Evolutionary conservation across 2,888 invertebrate genomes (phyloP).

Genomic region (Buathra laborator): DNA sequence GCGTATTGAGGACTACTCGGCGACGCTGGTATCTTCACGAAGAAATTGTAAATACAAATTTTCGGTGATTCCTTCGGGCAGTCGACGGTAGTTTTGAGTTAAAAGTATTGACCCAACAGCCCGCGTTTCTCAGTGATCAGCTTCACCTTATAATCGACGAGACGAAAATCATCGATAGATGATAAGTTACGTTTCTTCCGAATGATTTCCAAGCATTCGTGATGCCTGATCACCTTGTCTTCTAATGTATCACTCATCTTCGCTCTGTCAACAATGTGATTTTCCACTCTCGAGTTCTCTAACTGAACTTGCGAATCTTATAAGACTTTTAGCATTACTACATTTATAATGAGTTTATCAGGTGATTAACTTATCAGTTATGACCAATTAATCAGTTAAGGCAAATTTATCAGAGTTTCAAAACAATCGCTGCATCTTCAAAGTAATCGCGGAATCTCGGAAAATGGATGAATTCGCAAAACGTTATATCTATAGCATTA

Average conservation of each 20-base stretch:
- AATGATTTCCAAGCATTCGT: constrained; percentile 78
- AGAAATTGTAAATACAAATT: constrained; percentile 77
- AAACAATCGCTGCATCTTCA: background rate
- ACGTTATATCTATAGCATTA: too few relatives aligned
- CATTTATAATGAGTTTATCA: background rate
- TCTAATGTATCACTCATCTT: constrained; percentile 57
- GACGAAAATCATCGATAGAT: constrained; percentile 76
- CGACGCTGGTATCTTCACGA: constrained; percentile 78
- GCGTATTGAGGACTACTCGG: constrained; percentile 73
- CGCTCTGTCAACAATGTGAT: background rate
- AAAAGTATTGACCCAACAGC: constrained; percentile 80
- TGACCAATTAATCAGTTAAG: background rate
- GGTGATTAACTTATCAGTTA: too few relatives aligned
- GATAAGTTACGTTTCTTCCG: constrained; percentile 76
- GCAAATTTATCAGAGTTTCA: background rate
- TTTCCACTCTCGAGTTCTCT: background rate
- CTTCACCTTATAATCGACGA: constrained; percentile 76
- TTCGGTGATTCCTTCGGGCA: constrained; percentile 69
- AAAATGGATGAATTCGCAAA: too few relatives aligned
- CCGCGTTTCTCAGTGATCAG: constrained; percentile 77
- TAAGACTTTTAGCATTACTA: background rate
- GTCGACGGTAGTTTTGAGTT: constrained; percentile 74
- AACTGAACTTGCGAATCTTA: background rate
- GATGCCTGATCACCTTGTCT: constrained; percentile 74
- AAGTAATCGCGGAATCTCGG: too few relatives aligned